Percentiles rank a stretch among this genome's conserved stretches.
phyloP scores from a whole-genome alignment of 2,888 invertebrate genomes.

The Athalia rosae region DNA sequence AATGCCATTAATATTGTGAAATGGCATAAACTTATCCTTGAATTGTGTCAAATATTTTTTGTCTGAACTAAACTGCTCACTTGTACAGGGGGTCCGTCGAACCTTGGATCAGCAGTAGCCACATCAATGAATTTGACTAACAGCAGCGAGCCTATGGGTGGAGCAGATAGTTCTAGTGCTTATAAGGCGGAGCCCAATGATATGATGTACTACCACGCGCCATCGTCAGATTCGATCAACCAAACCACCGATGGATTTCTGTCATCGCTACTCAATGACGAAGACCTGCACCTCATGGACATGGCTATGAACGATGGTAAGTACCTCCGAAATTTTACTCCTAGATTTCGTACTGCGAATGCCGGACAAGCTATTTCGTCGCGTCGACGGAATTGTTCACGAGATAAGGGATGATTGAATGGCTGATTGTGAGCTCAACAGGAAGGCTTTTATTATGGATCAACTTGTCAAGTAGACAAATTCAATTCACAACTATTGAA shows the following conservation, averaged over 20 bases:
- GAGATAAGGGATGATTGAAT: no score
- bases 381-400: no score
- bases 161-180: slow-evolving; percentile 75
- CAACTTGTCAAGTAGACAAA: no score
- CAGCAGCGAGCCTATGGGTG: slow-evolving; percentile 81
- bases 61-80: slow-evolving; percentile 65
- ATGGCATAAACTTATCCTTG: not conserved
- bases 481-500: no score
- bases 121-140: slow-evolving; percentile 88
- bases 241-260: slow-evolving; percentile 90
- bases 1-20: not conserved
- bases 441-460: no score
- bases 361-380: no score
- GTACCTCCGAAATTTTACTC: slow-evolving; percentile 63
- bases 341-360: not conserved
- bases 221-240: slow-evolving; percentile 79
- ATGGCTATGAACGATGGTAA: slow-evolving; percentile 93
- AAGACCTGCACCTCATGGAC: slow-evolving; percentile 92
- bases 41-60: slow-evolving; percentile 44
- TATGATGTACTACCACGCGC: slow-evolving; percentile 83
- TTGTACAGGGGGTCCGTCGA: slow-evolving; percentile 74
- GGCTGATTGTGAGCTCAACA: not conserved
- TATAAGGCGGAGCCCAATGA: slow-evolving; percentile 86
- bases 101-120: slow-evolving; percentile 84
- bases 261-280: slow-evolving; percentile 91